These are phyloP conservation scores for Molanna angustata DNA, from an alignment of 2,888 invertebrate genomes.

Conservation along the genomic window DNA sequence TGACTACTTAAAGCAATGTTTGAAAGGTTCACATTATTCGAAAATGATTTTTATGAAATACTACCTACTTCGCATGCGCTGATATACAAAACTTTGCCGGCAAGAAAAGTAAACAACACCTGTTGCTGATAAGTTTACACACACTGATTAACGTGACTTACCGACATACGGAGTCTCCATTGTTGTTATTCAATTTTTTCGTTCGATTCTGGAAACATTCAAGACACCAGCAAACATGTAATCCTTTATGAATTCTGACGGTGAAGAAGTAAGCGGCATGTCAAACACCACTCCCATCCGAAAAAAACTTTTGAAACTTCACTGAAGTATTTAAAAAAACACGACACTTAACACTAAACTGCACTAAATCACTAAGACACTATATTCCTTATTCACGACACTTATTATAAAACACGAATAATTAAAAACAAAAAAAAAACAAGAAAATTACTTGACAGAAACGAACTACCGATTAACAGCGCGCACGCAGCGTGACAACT, in stretches of 20 bases:
- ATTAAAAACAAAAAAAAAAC: conserved; percentile 4
- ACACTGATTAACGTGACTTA: conserved; percentile 2
- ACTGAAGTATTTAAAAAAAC: conserved; percentile 16
- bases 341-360: conserved; percentile 16
- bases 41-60: too few species aligned
- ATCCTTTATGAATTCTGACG: conserved; percentile 17
- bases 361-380: background rate
- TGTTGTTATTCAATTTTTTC: conserved; percentile 1
- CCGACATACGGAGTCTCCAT: conserved; percentile 24
- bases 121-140: conserved; percentile 14
- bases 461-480: conserved; percentile 7
- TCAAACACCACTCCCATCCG: conserved; percentile 24
- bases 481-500: conserved; percentile 22
- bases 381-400: conserved; percentile 4
- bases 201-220: conserved; percentile 3
- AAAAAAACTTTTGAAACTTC: conserved; percentile 16
- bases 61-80: background rate
- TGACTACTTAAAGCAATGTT: too few species aligned
- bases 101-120: conserved; percentile 19
- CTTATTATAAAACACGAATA: background rate
- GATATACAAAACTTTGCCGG: conserved; percentile 11
- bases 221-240: conserved; percentile 1
- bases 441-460: conserved; percentile 24
- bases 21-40: too few species aligned
- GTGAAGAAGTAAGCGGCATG: conserved; percentile 23